Conservation (phyloP, 2,797 vertebrate genomes). For the Crocidura indochinensis region DNA sequence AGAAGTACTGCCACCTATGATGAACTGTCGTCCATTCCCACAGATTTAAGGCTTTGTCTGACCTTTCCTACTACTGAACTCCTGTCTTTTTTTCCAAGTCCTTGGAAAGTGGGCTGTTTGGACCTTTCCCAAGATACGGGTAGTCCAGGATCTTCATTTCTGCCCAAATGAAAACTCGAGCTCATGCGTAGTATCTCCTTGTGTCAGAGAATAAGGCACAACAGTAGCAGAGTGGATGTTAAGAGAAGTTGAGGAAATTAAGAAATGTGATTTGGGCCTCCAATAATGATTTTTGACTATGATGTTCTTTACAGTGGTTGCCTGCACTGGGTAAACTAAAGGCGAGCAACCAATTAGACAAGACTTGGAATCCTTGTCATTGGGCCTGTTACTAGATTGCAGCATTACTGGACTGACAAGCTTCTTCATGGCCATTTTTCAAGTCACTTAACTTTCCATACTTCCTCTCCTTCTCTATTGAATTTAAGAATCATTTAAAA, state of each 20-base stretch:
- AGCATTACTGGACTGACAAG: too few species aligned
- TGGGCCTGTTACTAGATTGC: too few species aligned
- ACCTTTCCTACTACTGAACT: fast-evolving
- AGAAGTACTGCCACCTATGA: not conserved
- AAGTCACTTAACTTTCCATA: conserved; percentile 1
- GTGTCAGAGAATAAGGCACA: not conserved
- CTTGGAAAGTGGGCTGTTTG: not conserved
- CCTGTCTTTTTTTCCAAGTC: not conserved
- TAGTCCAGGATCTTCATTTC: not conserved
- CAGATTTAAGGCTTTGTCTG: not conserved
- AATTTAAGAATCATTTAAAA: not conserved
- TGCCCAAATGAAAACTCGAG: not conserved
- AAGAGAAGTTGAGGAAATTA: not conserved
- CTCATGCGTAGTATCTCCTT: not conserved
- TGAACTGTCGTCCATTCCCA: not conserved
- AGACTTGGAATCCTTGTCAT: not conserved
- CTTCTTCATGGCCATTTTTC: not conserved
- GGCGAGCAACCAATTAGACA: not conserved
- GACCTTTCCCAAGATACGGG: not conserved
- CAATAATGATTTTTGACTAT: too few species aligned
- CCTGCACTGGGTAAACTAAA: not conserved
- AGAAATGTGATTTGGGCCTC: not conserved
- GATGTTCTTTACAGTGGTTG: too few species aligned
- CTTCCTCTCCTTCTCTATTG: conserved; percentile 49
- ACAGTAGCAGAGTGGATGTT: not conserved